phyloP scores from a whole-genome alignment of 2,888 invertebrate species.

The Odontomyia ornata region DNA sequence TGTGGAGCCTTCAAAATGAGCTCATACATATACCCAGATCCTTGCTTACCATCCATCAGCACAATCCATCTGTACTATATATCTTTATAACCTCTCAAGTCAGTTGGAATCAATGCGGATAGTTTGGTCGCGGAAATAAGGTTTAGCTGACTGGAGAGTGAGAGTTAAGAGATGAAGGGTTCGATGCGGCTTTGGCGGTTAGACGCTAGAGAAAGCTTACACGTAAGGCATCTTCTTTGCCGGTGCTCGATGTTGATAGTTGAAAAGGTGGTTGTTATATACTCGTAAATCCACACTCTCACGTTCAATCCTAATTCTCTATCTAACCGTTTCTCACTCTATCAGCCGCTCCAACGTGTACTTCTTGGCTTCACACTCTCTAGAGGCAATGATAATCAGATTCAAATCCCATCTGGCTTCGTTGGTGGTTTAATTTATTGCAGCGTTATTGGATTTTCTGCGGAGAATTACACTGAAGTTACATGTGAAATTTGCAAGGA shows the following conservation, averaged over 20 bases:
- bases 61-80: too few species aligned
- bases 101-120: neutral
- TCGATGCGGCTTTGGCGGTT: too few species aligned
- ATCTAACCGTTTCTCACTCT: too few species aligned
- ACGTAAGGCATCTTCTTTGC: neutral
- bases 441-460: constrained; percentile 48
- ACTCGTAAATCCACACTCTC: too few species aligned
- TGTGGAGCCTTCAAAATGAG: neutral
- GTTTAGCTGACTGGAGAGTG: neutral
- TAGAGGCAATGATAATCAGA: constrained; percentile 47
- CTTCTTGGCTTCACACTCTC: constrained; percentile 1
- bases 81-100: neutral
- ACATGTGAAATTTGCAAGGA: constrained; percentile 47
- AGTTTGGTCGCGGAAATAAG: constrained; percentile 4
- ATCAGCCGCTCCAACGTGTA: neutral
- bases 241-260: too few species aligned
- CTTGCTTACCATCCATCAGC: neutral
- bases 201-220: neutral
- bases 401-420: constrained; percentile 49
- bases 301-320: too few species aligned
- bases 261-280: too few species aligned
- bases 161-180: too few species aligned
- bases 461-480: constrained; percentile 45
- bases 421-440: constrained; percentile 48
- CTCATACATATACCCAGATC: neutral